Base-by-base conservation (phyloP, 2,113 vertebrate genomes). In the Peucedramus taeniatus region DNA sequence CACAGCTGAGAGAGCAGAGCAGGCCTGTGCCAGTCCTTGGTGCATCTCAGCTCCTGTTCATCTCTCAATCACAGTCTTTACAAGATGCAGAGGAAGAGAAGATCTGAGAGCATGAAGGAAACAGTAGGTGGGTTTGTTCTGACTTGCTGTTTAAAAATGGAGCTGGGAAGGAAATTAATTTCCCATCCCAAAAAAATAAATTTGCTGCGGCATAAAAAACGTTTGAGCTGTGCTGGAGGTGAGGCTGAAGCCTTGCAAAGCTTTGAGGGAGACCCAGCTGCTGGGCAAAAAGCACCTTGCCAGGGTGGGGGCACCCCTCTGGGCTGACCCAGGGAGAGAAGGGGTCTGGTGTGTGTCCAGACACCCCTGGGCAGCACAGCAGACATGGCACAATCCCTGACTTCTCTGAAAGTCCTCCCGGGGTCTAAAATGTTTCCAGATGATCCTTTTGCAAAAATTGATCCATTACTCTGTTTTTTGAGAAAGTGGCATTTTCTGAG, bases 131-230 rank as follows among this genome's bases (percentile, higher is more conserved):
- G 85, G 20, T 93, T 93, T 91, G 53, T 87, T 94, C 70, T 93
- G 81, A 57, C 33, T 75, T 89, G 77, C 65, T 93, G 33, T 50
- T 91, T 90, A 89, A 95, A 97, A 94, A 82, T 15, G 66, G 70
- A 89, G 10, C 26, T 83, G 79, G 57, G 71, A 80, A 86, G 85
- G 88, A 93, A 92, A 86, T 13, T 20, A 23, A 39, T 83, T 94
- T 92, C 42, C 63, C 5, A 2, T 90, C 71, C 61, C 79, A 19
- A 80, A 76, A 91, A 86, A 56, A 35, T 33, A 24, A 39, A 83
- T 88, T 76, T 15, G 28, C 40, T 42, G 31, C 4, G 5, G 53
- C 22, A 27, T 27, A 26, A 78, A 37, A 64, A 56, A 6, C 3
- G 4, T 51, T 63, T 49, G 79, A 68, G 51, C 78, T 64, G 72